A percentile compares a stretch with the other conserved stretches of the same genome.
These are phyloP conservation scores for Chelmon rostratus DNA, from an alignment of 2,797 vertebrate species.

Conservation along the genomic window DNA sequence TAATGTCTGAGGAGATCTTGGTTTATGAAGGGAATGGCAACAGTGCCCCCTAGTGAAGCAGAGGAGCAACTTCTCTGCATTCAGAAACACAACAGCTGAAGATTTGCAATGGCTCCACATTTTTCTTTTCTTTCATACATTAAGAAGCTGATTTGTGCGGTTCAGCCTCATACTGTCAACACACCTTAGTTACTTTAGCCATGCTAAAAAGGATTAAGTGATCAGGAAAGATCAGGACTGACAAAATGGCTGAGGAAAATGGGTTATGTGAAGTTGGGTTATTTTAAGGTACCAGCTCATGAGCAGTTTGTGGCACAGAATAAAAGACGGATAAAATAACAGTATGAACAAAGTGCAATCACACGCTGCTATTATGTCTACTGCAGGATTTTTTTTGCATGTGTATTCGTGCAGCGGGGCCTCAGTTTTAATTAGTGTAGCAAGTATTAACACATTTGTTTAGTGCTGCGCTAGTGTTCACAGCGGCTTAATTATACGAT, in stretches of 20 bases:
- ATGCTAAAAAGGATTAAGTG: slow-evolving; percentile 60
- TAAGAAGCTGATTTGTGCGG: slow-evolving; percentile 51
- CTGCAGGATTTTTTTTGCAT: slow-evolving; percentile 67
- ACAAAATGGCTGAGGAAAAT: slow-evolving; percentile 52
- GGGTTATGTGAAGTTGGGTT: slow-evolving; percentile 46
- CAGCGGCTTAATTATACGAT: slow-evolving; percentile 73
- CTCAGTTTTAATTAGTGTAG: slow-evolving; percentile 73
- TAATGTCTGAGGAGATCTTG: slow-evolving; percentile 32
- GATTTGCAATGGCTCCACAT: slow-evolving; percentile 43
- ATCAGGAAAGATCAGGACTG: slow-evolving; percentile 59
- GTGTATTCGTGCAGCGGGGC: slow-evolving; percentile 66
- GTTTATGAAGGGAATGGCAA: slow-evolving; percentile 77
- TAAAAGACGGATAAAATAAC: slow-evolving; percentile 52
- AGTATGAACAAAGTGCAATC: slow-evolving; percentile 54
- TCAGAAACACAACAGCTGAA: slow-evolving; percentile 20
- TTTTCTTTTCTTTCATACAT: slow-evolving; percentile 38
- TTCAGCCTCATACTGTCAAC: slow-evolving; percentile 67
- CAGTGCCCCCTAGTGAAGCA: slow-evolving; percentile 85
- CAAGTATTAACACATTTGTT: slow-evolving; percentile 75
- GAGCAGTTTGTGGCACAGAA: slow-evolving; percentile 47
- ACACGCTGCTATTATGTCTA: slow-evolving; percentile 61
- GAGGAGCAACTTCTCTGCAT: slow-evolving; percentile 42
- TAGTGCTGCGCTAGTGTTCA: slow-evolving; percentile 63
- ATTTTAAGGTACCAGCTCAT: slow-evolving; percentile 54
- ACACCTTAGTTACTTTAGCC: slow-evolving; percentile 58